Base-by-base conservation (phyloP, 2,888 invertebrate genomes). In the Anoncus sp. region DNA sequence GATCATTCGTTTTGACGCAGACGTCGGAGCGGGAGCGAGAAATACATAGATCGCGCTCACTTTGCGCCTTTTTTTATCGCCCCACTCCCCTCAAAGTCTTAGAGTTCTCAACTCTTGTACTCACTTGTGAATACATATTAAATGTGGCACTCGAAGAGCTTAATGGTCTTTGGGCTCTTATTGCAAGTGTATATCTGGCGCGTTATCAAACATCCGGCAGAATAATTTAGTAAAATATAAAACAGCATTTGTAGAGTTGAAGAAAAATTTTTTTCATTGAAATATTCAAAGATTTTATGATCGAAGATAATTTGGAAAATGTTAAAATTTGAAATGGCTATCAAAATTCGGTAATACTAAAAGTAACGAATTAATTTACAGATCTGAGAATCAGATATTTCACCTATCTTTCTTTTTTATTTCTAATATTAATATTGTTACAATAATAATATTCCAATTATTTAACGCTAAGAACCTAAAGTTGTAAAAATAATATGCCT, bases 1-100 rank as follows among this genome's bases (percentile, higher is more conserved):
- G 77, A 57, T 77, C 31, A 77, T 77, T 55, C 74, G 74, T 74
- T 70, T 70, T 53, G 65, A 74, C n/a, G n/a, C 77, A 74, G 74
- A 74, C 63, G 73, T 69, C 63, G 40, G n/a, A n/a, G 53, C 66
- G 35, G 59, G 53, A 60, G 35, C 24, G 38, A 24, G 27, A 35
- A 24, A 10, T 47, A 49, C 38, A 59, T 14, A 12, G 22, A 53
- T 53, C n/a, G 24, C 71, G 43, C 53, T 35, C 49, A 35, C 40
- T 20, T 10, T 59, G 14, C 59, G n/a, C 59, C 35, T 59, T 51
- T 51, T 35, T 35, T 24, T 59, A 45, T 45, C 27, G 10, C 10
- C 43, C 3, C 14, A n/a, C 2, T 35, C 22, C 27, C 12, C 9
- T n/a, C 18, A 16, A n/a, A 9, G 5, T 38, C 49, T 66, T 35